A percentile compares a stretch with the other conserved stretches of the same genome.
Conservation (phyloP, 2,113 vertebrate species). For the Menidia beryllina region DNA sequence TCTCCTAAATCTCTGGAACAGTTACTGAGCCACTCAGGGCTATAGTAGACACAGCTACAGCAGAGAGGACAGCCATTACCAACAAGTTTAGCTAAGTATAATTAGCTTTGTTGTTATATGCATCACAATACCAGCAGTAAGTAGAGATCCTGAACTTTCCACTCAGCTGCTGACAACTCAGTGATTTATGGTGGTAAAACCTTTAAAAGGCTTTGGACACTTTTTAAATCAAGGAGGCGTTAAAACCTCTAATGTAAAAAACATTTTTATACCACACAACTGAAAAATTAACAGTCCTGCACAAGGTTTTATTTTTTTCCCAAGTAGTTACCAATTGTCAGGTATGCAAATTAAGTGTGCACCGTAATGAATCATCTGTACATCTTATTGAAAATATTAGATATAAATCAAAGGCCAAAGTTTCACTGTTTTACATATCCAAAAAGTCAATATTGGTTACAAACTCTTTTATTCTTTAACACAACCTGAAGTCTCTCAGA, state of each 20-base stretch:
- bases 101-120: background rate
- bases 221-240: background rate
- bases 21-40: constrained; percentile 5
- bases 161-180: too few species aligned
- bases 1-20: constrained; percentile 11
- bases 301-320: too few species aligned
- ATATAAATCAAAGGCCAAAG: too few species aligned
- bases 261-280: background rate
- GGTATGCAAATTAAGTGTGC: too few species aligned
- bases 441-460: too few species aligned
- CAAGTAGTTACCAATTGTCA: too few species aligned
- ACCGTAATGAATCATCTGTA: too few species aligned
- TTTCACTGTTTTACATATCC: too few species aligned
- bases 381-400: too few species aligned
- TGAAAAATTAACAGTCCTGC: background rate
- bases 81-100: background rate
- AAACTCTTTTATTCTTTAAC: too few species aligned
- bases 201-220: background rate
- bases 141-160: background rate
- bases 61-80: background rate
- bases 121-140: background rate
- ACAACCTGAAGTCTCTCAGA: too few species aligned
- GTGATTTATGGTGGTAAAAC: background rate
- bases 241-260: background rate
- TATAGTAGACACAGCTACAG: background rate